Evolutionary conservation across 2,888 invertebrate species (phyloP).

Genomic region (Euspilapteryx auroguttella): DNA sequence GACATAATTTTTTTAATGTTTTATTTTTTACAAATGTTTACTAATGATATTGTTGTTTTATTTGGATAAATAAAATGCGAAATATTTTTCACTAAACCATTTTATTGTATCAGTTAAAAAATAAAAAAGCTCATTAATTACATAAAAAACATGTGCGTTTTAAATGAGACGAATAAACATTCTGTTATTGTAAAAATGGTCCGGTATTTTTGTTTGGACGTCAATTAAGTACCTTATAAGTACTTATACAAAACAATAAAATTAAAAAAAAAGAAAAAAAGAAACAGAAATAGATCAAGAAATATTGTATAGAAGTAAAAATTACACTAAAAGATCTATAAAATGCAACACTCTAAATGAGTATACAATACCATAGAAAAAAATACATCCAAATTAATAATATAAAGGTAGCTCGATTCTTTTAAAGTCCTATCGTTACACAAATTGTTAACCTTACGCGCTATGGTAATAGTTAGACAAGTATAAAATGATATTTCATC

Average conservation of each 20-base stretch:
- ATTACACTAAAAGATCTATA: conserved; percentile 51
- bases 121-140: conserved; percentile 45
- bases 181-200: conserved; percentile 29
- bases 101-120: conserved; percentile 37
- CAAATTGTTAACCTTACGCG: conserved; percentile 53
- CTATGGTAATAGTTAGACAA: conserved; percentile 57
- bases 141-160: conserved; percentile 22
- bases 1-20: too few species aligned
- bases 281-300: conserved; percentile 14
- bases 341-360: conserved; percentile 55
- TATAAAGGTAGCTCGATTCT: conserved; percentile 41
- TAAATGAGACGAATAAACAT: conserved; percentile 30
- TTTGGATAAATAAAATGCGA: conserved; percentile 15
- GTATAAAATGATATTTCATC: conserved; percentile 58
- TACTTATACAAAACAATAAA: conserved; percentile 13
- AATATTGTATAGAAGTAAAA: conserved; percentile 36
- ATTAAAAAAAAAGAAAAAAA: conserved; percentile 16
- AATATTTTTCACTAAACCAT: conserved; percentile 36
- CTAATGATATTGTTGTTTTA: too few species aligned
- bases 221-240: conserved; percentile 38
- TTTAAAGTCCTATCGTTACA: conserved; percentile 45
- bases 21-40: too few species aligned
- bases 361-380: conserved; percentile 36
- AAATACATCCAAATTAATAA: conserved; percentile 51
- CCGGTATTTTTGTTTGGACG: conserved; percentile 31